Conservation (phyloP, 2,797 vertebrate genomes). For the Coregonus suidteri region DNA sequence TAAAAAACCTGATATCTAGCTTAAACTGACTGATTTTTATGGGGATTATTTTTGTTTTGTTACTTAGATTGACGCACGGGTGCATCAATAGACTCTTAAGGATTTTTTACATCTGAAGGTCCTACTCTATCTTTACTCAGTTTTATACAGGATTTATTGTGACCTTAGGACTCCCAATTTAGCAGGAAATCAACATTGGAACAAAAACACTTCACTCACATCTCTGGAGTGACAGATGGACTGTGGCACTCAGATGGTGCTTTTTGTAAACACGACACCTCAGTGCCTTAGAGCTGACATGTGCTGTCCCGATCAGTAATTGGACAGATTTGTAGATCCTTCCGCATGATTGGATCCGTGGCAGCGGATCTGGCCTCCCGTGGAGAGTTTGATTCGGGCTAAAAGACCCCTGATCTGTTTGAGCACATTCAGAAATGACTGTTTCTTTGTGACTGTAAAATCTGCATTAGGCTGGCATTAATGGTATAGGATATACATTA, state of each 20-base stretch:
- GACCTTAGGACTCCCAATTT: background rate
- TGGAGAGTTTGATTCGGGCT: constrained; percentile 3
- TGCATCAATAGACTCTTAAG: no score
- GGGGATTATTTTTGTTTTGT: no score
- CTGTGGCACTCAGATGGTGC: background rate
- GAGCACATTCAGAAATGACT: no score
- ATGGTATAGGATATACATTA: background rate
- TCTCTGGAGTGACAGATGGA: constrained; percentile 40
- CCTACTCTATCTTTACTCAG: no score
- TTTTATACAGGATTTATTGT: background rate
- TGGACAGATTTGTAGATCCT: constrained; percentile 31
- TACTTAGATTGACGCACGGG: no score
- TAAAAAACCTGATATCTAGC: no score
- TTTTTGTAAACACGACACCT: constrained; percentile 15
- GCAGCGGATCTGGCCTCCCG: background rate
- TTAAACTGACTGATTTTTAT: no score
- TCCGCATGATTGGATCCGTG: constrained; percentile 16
- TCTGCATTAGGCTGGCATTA: background rate
- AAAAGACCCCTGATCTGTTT: background rate
- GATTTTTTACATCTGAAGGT: no score
- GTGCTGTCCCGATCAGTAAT: constrained; percentile 23
- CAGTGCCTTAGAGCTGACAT: constrained; percentile 9
- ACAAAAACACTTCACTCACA: background rate
- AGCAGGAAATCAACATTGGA: background rate
- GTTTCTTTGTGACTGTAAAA: background rate